phyloP scores from a whole-genome alignment of 2,888 invertebrate species.

The Mesorhabditis belari region DNA sequence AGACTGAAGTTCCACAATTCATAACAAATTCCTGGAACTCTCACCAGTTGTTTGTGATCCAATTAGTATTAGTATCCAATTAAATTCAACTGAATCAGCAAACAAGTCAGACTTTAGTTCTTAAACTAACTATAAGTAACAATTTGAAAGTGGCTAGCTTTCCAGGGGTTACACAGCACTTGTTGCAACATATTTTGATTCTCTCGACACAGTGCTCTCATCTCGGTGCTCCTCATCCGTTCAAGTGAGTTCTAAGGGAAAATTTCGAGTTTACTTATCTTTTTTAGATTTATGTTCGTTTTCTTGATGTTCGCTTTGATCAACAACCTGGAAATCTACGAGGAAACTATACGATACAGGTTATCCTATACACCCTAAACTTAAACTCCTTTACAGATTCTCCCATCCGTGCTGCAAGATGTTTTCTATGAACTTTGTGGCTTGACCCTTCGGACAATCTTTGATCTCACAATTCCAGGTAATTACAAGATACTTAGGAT shows the following conservation, averaged over 20 bases:
- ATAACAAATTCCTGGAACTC: too few relatives aligned
- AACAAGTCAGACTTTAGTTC: too few relatives aligned
- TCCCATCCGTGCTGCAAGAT: conserved; percentile 79
- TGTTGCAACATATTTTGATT: conserved; percentile 43
- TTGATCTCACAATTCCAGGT: conserved; percentile 84
- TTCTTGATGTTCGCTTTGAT: conserved; percentile 67
- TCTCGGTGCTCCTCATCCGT: conserved; percentile 89
- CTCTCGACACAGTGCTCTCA: conserved; percentile 74
- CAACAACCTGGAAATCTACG: conserved; percentile 52
- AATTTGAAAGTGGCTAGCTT: too few relatives aligned
- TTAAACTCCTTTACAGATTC: conserved; percentile 61
- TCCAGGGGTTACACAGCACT: conserved; percentile 37
- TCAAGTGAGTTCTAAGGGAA: conserved; percentile 61
- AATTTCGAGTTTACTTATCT: background rate
- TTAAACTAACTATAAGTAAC: too few relatives aligned
- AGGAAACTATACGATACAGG: conserved; percentile 77
- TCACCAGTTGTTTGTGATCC: too few relatives aligned
- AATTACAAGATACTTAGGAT: conserved; percentile 59
- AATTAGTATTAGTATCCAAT: too few relatives aligned
- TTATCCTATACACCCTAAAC: too few relatives aligned
- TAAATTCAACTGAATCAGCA: too few relatives aligned
- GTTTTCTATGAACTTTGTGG: conserved; percentile 90
- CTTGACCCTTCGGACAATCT: conserved; percentile 82
- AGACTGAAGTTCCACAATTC: too few relatives aligned
- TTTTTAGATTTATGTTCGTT: conserved; percentile 73